phyloP scores from a whole-genome alignment of 2,113 vertebrate species.

The Psittacula cyanocephala region DNA sequence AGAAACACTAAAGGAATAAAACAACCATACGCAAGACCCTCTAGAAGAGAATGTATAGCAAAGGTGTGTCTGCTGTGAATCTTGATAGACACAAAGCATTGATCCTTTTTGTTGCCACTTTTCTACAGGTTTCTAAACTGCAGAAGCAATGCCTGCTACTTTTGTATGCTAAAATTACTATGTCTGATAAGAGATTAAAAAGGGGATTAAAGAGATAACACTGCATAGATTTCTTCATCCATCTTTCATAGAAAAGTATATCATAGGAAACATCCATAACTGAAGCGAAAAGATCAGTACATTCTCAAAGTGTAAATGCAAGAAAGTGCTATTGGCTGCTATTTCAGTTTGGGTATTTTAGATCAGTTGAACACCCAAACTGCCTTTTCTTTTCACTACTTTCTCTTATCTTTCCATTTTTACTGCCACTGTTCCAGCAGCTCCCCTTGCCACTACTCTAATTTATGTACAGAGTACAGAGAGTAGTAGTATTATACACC shows the following conservation, averaged over 20 bases:
- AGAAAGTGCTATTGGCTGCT: background rate
- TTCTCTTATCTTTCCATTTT: conserved; percentile 7
- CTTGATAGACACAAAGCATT: background rate
- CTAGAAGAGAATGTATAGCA: background rate
- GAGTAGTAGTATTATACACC: background rate
- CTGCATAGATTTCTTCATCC: background rate
- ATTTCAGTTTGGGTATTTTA: background rate
- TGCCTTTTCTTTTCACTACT: background rate
- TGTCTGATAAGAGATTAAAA: background rate
- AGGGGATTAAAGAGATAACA: background rate
- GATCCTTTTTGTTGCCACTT: background rate
- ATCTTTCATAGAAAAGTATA: background rate
- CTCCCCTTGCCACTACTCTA: background rate
- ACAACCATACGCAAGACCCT: too few species aligned
- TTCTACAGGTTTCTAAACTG: background rate
- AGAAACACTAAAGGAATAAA: background rate
- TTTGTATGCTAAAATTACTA: background rate
- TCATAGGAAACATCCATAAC: background rate
- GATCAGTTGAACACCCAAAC: background rate
- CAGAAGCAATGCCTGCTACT: background rate
- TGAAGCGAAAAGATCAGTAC: background rate
- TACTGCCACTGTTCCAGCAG: background rate
- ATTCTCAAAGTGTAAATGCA: background rate
- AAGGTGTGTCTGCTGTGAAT: background rate
- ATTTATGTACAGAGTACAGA: background rate